A percentile compares a stretch with the other conserved stretches of the same genome.
Conservation (phyloP, 2,888 invertebrate genomes). For the Macroteleia sp. region DNA sequence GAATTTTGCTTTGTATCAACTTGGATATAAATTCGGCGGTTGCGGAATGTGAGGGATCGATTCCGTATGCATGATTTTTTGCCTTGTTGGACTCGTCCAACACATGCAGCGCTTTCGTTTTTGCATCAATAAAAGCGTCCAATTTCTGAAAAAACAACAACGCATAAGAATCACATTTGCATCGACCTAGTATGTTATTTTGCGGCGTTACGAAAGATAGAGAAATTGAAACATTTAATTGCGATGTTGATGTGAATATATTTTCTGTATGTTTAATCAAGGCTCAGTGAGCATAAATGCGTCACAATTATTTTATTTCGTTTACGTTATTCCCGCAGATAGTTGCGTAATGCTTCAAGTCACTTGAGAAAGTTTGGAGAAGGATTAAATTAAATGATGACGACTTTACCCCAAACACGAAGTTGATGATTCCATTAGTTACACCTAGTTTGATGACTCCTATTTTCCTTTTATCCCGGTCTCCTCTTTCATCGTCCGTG, state of each 20-base stretch:
- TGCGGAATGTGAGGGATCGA: conserved; percentile 87
- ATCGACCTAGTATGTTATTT: not conserved
- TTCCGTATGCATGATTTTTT: conserved; percentile 90
- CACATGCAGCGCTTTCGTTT: conserved; percentile 89
- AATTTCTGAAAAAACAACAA: conserved; percentile 89
- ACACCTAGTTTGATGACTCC: conserved; percentile 89
- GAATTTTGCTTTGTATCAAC: conserved; percentile 86
- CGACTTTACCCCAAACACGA: conserved; percentile 91
- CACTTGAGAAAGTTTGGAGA: conserved; percentile 16
- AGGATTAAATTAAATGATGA: not conserved
- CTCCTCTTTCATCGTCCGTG: conserved; percentile 85
- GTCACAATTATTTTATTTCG: not conserved
- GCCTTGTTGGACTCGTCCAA: conserved; percentile 90
- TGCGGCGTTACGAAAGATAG: conserved; percentile 4
- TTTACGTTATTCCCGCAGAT: not conserved
- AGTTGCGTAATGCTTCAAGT: not conserved
- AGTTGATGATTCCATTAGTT: conserved; percentile 92
- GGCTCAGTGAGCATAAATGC: conserved; percentile 18
- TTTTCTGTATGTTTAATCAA: conserved; percentile 26
- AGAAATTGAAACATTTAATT: conserved; percentile 16
- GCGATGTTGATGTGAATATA: conserved; percentile 13
- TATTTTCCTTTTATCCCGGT: conserved; percentile 90
- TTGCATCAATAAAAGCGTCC: conserved; percentile 92
- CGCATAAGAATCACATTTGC: not conserved
- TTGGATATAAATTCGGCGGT: conserved; percentile 87